Evolutionary conservation across 2,113 vertebrate species (phyloP), one percentile per base, ranked within the genome.

Genomic region (Nicator chloris): DNA sequence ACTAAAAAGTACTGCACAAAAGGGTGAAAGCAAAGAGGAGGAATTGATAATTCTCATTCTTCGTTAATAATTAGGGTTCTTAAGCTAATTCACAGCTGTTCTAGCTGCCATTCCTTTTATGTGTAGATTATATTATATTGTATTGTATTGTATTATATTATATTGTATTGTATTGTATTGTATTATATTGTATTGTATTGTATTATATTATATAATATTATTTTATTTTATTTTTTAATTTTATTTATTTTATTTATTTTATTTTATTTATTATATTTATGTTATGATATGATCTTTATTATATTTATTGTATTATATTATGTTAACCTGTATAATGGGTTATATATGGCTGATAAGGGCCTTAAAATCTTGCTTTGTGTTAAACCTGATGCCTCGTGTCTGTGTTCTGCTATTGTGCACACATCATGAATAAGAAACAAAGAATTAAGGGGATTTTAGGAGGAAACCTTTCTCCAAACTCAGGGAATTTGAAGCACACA

Each of bases 21-120:
- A 30, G 12, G 11, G n/a, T 39, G n/a, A 65, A 85, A 82, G 37
- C 47, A 45, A 49, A 60, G 33, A 22, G 35, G n/a, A 64, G 85
- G 65, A 50, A 65, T 75, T 79, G 60, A 53, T 94, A 95, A 92
- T 93, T 94, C 87, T 30, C 64, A 24, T 20, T 69, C 15, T 54
- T 63, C 73, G 95, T 79, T 92, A 70, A 80, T 94, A 93, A 93
- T 95, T 91, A 83, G 30, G 77, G 45, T 53, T 92, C 68, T 56
- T 45, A 37, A 89, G 53, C 23, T 91, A 94, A 96, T 94, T 75
- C 57, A 82, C 39, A 96, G 86, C 49, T 93, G 70, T 73, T 79
- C 64, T 59, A 57, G 49, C 40, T 95, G 81, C 75, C 83, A 96
- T 97, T 96, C 77, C 56, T 93, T 68, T 54, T 50, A 88, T 95